Evolutionary conservation across 2,113 vertebrate genomes (phyloP), one percentile per base, ranked within the genome.

Genomic region (Nesogale talazaci): DNA sequence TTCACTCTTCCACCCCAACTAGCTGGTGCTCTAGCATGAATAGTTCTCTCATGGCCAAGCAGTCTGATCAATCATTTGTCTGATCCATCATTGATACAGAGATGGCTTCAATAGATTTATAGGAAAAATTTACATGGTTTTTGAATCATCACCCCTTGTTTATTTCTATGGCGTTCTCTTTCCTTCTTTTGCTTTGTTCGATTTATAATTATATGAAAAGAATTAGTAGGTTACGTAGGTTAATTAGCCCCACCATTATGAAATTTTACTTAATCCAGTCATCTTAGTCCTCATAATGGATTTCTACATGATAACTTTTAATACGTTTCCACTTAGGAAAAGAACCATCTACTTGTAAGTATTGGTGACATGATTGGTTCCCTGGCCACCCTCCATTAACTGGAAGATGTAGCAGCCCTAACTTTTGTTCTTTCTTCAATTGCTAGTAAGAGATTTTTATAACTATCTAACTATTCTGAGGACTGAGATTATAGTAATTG

Each of bases 261-360:
- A 63, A 90, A 69, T 86, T 83, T 88, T 69, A 89, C 74, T 67
- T 83, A 76, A 81, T 76, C n/a, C 84, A 74, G 1, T 86, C 19
- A 77, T 87, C 86, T 92, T 81, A 16, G 42, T 79, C 42, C 61
- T 94, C 40, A 79, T 63, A 87, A 90, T 90, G 59, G 29, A 70
- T 14, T 93, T 93, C 86, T 75, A 38, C 12, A 29, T 70, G 17
- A 56, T 65, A 29, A 85, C 3, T 91, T 92, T 92, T 75, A 84
- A 42, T 89, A 14, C 63, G 77, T 76, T 86, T 85, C 17, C 8
- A 88, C 31, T 20, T 56, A 70, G 38, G 40, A 42, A 42, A 42
- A 15, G 38, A 76, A 34, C 6, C 1, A 59, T 83, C 92, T 83
- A 9, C 52, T 1, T 92, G n/a, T 59, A 56, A 20, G 34, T 81